phyloP scores from a whole-genome alignment of 2,888 invertebrate genomes.

The Volucella inflata region DNA sequence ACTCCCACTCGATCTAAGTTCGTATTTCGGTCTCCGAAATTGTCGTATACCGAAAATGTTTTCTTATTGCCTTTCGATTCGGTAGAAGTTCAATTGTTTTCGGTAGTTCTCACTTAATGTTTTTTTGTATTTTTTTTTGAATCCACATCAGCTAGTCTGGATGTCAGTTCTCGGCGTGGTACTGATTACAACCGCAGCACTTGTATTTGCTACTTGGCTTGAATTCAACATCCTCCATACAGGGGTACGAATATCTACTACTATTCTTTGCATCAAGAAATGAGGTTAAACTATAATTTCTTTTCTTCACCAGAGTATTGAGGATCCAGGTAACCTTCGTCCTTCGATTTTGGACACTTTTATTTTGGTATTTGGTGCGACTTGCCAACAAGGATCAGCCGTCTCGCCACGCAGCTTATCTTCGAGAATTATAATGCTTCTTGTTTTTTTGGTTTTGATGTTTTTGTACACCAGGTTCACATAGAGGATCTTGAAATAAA shows the following conservation, averaged over 20 bases:
- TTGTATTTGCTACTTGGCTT: slow-evolving; percentile 83
- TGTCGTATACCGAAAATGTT: slow-evolving; percentile 89
- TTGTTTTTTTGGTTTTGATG: slow-evolving; percentile 87
- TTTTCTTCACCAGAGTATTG: slow-evolving; percentile 18
- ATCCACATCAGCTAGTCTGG: slow-evolving; percentile 75
- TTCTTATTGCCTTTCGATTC: slow-evolving; percentile 88
- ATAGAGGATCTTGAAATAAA: background rate
- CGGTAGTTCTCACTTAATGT: background rate
- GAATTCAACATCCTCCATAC: slow-evolving; percentile 82
- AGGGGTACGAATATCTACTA: slow-evolving; percentile 4
- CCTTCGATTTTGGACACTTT: slow-evolving; percentile 85
- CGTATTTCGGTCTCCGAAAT: slow-evolving; percentile 89
- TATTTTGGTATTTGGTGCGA: slow-evolving; percentile 86
- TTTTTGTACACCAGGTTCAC: slow-evolving; percentile 86
- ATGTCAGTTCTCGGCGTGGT: slow-evolving; percentile 75
- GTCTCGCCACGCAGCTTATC: slow-evolving; percentile 75
- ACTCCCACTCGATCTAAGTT: slow-evolving; percentile 88
- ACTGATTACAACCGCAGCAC: slow-evolving; percentile 77
- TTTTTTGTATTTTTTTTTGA: background rate
- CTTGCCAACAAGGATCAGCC: slow-evolving; percentile 86
- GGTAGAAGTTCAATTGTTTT: slow-evolving; percentile 81
- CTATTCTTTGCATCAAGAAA: no score
- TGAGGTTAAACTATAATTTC: background rate
- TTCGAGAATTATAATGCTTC: slow-evolving; percentile 87
- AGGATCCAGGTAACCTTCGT: slow-evolving; percentile 81